Evolutionary conservation across 2,888 invertebrate genomes (phyloP).

Genomic region (Ochropacha duplaris): DNA sequence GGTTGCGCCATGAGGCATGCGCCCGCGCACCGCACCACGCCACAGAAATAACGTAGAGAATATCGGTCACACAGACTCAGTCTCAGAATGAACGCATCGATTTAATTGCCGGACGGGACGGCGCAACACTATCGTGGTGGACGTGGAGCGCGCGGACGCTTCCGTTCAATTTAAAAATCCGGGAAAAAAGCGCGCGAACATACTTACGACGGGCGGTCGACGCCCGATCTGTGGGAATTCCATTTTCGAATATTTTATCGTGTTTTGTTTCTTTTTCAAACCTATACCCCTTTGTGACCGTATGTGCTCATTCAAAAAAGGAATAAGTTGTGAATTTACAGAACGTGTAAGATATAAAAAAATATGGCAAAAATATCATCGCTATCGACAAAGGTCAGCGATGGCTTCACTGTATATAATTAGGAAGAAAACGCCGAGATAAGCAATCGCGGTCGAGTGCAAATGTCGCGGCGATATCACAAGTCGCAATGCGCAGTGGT

Average conservation of each 20-base stretch:
- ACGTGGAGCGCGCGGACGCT: conserved; percentile 73
- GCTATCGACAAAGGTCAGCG: conserved; percentile 51
- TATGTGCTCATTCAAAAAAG: not conserved
- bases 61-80: conserved; percentile 79
- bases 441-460: conserved; percentile 74
- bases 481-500: conserved; percentile 30
- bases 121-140: conserved; percentile 68
- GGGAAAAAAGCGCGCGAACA: conserved; percentile 63
- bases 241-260: conserved; percentile 16
- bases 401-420: conserved; percentile 52
- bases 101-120: conserved; percentile 68
- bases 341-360: not conserved
- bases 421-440: conserved; percentile 66
- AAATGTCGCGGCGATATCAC: conserved; percentile 65
- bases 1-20: conserved; percentile 79
- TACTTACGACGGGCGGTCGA: conserved; percentile 19
- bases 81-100: conserved; percentile 64
- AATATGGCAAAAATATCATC: conserved; percentile 16
- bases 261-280: conserved; percentile 11
- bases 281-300: not conserved
- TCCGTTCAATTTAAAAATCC: conserved; percentile 54
- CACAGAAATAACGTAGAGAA: conserved; percentile 81
- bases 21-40: conserved; percentile 52
- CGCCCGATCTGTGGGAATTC: conserved; percentile 24
- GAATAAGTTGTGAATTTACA: not conserved